Base-by-base conservation (phyloP, 2,888 invertebrate genomes). In the Ichneumoninae sp. region DNA sequence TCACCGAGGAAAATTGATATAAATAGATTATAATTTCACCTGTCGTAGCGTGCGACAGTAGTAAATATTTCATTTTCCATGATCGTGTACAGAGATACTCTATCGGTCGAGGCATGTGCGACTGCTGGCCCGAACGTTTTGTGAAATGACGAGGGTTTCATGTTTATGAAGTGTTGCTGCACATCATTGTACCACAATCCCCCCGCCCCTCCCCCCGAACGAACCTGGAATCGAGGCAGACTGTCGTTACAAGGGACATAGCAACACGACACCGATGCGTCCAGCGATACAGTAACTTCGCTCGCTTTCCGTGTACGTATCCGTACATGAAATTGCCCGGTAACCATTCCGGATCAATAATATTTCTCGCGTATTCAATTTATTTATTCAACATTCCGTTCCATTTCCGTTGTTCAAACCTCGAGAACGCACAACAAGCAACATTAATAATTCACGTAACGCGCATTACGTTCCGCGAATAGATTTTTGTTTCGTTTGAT, bases 101-200 rank as follows among this genome's bases (percentile, higher is more conserved):
- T 50, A 66, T 54, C 26, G 66, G 36, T 50, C 73, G 68, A 47
- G 47, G 69, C 54, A 65, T 54, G 83, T 74, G 63, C 52, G 22
- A 50, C 50, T 65, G 83, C 68, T 83, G 83, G 73, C 80, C 79
- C 47, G 69, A 73, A 68, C 82, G 83, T 84, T 77, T 66, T 79
- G 86, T 82, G 83, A 87, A 83, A 88, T 87, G 89, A 91, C 89
- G 83, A 87, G 88, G 87, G 85, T 85, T 89, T 75, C 88, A 87
- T 90, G 89, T 88, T 89, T 88, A 88, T 88, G 88, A 89, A 89
- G 90, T 89, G 91, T 91, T 88, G 89, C 87, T 89, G 88, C 85
- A 88, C 85, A 88, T 81, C 54, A 76, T 65, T 33, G 76, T 54
- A 60, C 50, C 33, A 26, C 74, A 75, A 75, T 19, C 10, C 87